These are phyloP conservation scores for Alligator mississippiensis DNA, from an alignment of 2,113 vertebrate genomes.

Conservation along the genomic window DNA sequence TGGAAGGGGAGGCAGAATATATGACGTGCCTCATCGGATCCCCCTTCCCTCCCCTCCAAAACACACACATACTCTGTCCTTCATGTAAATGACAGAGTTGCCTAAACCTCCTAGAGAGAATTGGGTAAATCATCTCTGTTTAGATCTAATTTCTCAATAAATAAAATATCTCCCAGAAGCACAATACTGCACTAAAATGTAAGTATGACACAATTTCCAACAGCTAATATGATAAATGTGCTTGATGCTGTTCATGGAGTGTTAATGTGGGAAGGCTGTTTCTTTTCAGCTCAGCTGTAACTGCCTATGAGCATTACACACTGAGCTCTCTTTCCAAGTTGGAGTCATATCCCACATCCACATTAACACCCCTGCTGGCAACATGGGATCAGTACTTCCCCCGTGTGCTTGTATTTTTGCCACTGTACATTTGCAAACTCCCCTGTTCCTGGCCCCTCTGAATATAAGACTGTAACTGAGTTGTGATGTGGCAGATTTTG, in stretches of 20 bases:
- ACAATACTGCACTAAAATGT: not conserved
- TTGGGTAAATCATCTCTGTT: not conserved
- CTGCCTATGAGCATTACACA: accelerated
- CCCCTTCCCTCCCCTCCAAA: not conserved
- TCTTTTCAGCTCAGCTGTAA: not conserved
- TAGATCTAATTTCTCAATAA: slow-evolving; percentile 10
- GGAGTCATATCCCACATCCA: not conserved
- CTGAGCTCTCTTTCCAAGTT: accelerated
- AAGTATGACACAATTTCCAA: not conserved
- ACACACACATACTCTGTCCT: not conserved
- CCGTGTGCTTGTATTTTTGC: accelerated
- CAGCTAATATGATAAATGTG: not conserved
- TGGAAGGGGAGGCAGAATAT: not conserved
- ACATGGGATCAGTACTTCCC: not conserved
- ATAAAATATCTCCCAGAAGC: slow-evolving; percentile 34
- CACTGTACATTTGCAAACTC: not conserved
- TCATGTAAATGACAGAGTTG: not conserved
- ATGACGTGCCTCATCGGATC: not conserved
- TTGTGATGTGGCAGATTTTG: not conserved
- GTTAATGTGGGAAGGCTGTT: slow-evolving; percentile 19
- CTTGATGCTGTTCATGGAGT: not conserved
- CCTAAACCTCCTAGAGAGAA: not conserved
- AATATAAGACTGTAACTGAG: not conserved
- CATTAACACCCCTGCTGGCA: not conserved
- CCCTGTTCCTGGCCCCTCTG: not conserved